phyloP scores from a whole-genome alignment of 2,797 vertebrate genomes.

The Dryobates pubescens region DNA sequence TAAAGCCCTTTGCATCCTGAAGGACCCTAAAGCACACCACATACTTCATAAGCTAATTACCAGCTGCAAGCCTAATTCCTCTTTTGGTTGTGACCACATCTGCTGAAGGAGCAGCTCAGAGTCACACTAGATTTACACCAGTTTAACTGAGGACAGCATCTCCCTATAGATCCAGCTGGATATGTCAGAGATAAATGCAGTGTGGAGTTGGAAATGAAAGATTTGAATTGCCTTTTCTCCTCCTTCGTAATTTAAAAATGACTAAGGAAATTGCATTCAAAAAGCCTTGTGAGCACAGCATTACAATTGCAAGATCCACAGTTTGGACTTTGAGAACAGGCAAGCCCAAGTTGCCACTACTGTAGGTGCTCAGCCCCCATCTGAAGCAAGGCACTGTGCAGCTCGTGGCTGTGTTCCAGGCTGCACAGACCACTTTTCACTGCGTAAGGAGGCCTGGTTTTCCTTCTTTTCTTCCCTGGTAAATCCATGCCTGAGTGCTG shows the following conservation, averaged over 20 bases:
- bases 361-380: not conserved
- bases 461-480: not conserved
- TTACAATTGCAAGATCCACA: not conserved
- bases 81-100: constrained; percentile 30
- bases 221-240: constrained; percentile 46
- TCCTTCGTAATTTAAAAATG: constrained; percentile 35
- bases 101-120: constrained; percentile 39
- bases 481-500: not conserved
- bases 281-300: not conserved
- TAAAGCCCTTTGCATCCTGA: constrained; percentile 42
- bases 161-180: constrained; percentile 29
- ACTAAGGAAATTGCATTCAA: constrained; percentile 25
- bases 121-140: constrained; percentile 42
- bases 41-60: constrained; percentile 67
- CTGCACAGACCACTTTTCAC: not conserved
- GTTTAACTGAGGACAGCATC: constrained; percentile 35
- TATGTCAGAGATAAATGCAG: constrained; percentile 43
- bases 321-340: not conserved
- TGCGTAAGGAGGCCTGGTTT: not conserved
- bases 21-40: constrained; percentile 59
- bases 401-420: not conserved
- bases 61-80: constrained; percentile 32
- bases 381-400: not conserved
- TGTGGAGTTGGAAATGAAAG: not conserved
- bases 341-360: not conserved